These are phyloP conservation scores for Pteromalus puparum DNA, from an alignment of 1,140 invertebrate species.

Conservation along the genomic window DNA sequence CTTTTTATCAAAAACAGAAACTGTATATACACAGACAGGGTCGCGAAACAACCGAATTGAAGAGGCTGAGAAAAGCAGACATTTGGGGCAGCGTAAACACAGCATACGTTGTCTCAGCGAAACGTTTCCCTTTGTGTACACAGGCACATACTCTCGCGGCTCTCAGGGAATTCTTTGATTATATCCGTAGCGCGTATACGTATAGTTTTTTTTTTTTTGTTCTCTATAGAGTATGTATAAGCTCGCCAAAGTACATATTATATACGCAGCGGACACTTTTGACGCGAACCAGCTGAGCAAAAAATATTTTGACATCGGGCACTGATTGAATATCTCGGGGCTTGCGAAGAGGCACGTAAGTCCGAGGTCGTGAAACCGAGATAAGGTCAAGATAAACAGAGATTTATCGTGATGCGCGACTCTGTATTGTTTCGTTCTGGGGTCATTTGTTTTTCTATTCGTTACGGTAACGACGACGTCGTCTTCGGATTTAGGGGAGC, in stretches of 20 bases:
- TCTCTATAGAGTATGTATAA: not conserved
- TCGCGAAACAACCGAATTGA: no score
- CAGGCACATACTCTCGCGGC: not conserved
- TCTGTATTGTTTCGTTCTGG: no score
- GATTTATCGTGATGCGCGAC: no score
- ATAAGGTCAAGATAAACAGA: not conserved
- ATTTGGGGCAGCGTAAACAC: conserved; percentile 6
- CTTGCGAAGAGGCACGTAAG: no score
- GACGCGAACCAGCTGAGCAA: no score
- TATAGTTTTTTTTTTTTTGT: not conserved
- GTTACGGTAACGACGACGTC: no score
- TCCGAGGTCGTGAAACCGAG: not conserved
- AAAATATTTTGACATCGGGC: not conserved
- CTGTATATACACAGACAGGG: not conserved
- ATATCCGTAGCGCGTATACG: not conserved
- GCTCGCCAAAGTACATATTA: not conserved
- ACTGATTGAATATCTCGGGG: not conserved
- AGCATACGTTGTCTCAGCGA: not conserved
- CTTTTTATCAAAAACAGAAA: not conserved
- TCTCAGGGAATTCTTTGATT: conserved; percentile 22
- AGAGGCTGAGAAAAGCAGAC: not conserved
- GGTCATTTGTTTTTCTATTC: no score
- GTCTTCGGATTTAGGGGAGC: no score
- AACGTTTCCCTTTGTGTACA: conserved; percentile 20
- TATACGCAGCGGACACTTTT: not conserved